These are phyloP conservation scores for Alces alces DNA, from an alignment of 2,113 vertebrate genomes.

Conservation along the genomic window DNA sequence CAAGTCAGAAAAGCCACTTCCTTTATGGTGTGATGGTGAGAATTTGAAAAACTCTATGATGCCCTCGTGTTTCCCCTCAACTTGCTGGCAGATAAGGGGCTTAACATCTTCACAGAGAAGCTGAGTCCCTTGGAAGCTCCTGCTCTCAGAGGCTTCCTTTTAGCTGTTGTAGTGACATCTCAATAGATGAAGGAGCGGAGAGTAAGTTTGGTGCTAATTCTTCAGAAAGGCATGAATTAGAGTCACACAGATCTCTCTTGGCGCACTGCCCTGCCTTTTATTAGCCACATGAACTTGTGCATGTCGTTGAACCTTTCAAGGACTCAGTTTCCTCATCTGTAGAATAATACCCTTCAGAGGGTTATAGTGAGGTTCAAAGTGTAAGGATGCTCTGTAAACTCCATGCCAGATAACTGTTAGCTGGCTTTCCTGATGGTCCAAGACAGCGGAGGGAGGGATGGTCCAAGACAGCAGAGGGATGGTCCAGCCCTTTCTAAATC, in stretches of 20 bases:
- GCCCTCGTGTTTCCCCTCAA: not conserved
- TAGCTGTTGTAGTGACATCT: not conserved
- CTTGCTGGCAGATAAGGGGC: not conserved
- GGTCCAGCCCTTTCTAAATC: not conserved
- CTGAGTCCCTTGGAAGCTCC: not conserved
- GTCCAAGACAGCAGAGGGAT: not conserved
- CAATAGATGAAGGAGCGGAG: not conserved
- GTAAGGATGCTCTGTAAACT: not conserved
- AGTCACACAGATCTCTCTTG: not conserved
- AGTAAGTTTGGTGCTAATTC: not conserved
- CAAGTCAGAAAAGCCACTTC: not conserved
- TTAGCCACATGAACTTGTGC: not conserved
- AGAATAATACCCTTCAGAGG: not conserved
- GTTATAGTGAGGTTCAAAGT: not conserved
- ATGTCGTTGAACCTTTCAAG: not conserved
- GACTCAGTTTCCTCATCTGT: not conserved
- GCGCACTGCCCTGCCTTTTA: not conserved
- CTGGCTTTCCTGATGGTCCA: fast-evolving
- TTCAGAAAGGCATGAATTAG: not conserved
- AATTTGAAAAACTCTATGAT: not conserved
- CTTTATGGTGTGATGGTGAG: not conserved
- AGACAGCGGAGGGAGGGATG: not conserved
- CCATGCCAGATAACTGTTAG: not conserved
- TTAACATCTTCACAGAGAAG: not conserved
- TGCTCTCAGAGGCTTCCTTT: not conserved